phyloP scores from a whole-genome alignment of 2,888 invertebrate genomes.

The Drosophila demipolita region DNA sequence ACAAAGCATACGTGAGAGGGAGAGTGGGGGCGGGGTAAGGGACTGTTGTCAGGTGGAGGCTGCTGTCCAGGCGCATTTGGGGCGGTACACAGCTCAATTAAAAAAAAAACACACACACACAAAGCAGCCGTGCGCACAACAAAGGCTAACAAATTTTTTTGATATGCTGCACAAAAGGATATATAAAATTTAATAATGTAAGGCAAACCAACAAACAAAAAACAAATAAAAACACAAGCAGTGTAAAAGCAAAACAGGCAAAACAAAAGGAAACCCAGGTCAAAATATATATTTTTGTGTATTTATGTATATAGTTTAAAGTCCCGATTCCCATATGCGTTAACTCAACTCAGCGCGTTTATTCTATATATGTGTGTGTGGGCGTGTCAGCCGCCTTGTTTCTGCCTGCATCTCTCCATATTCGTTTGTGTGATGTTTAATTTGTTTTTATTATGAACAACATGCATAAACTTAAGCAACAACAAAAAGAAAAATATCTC shows the following conservation, averaged over 20 bases:
- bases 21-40: neutral
- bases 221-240: conserved; percentile 9
- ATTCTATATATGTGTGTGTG: conserved; percentile 31
- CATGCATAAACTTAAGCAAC: conserved; percentile 21
- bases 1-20: conserved; percentile 48
- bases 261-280: conserved; percentile 12
- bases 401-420: conserved; percentile 30
- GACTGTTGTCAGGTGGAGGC: neutral
- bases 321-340: conserved; percentile 66
- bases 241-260: conserved; percentile 17
- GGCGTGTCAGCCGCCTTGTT: conserved; percentile 21
- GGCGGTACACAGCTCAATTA: conserved; percentile 60
- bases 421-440: conserved; percentile 38
- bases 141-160: conserved; percentile 70
- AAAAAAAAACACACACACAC: conserved; percentile 40
- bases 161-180: conserved; percentile 56
- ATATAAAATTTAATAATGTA: conserved; percentile 77
- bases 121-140: conserved; percentile 47
- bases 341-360: conserved; percentile 68
- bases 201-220: conserved; percentile 32
- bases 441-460: conserved; percentile 31
- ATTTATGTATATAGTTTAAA: conserved; percentile 19
- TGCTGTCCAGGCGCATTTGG: neutral
- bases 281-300: conserved; percentile 31
- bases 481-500: conserved; percentile 8